Base-by-base conservation (phyloP, 2,888 invertebrate species). In the Entomobrya multifasciata region DNA sequence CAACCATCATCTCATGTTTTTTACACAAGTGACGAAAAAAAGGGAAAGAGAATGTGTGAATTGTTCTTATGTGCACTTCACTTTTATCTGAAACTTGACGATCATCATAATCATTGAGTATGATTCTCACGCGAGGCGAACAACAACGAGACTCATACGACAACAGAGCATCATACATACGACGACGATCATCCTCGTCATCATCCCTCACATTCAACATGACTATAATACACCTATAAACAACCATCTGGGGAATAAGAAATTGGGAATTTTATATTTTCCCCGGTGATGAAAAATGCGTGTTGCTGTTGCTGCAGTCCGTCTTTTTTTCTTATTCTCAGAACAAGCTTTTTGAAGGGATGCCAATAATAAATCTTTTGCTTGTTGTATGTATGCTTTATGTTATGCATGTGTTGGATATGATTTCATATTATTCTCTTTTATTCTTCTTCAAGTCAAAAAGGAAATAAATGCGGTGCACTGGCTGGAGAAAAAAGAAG, bases 241-340 rank as follows among this genome's bases (percentile, higher is more conserved):
- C 74, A 83, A 62, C 62, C 36, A 57, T 36, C 83, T 74, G 36
- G 74, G 83, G 76, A 83, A 55, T 36, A 41, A n/a, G 67, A 77
- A 83, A 77, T 83, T 83, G 83, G 67, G 83, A 83, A 83, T 77
- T 83, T 81, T 81, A 70, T 81, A 81, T 81, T 81, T 70, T 70
- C 81, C 80, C 36, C 36, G 36, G 36, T 36, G 36, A 8, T 36
- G 36, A 8, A 6, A 44, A 49, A 25, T 52, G 27, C 36, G 22
- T 4, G 13, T 70, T 27, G n/a, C 52, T 22, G 8, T 27, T 27
- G 8, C 25, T 41, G 49, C 25, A 15, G 27, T n/a, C 22, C 13
- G 13, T 22, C 78, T n/a, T 20, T 78, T 41, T 3, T 27, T 60
- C 49, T 27, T 70, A 70, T 36, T 36, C 4, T 36, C 8, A 6